Evolutionary conservation across 2,113 vertebrate genomes (phyloP).

Genomic region (Paraplagusia blochii): DNA sequence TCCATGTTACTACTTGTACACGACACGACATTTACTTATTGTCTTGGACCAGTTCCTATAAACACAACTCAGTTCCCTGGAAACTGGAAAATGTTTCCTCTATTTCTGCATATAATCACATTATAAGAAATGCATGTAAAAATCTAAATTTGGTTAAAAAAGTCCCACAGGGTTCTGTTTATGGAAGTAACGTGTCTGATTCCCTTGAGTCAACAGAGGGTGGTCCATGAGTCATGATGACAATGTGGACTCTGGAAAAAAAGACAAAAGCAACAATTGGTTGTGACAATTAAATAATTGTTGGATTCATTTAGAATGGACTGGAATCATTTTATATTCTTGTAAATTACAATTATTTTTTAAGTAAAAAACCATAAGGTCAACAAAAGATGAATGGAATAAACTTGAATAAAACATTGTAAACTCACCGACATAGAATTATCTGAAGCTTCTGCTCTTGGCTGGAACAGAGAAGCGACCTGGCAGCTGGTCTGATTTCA

Average conservation of each 20-base stretch:
- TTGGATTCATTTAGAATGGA: too few relatives aligned
- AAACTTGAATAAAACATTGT: background rate
- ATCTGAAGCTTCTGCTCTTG: constrained; percentile 2
- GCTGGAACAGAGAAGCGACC: constrained; percentile 12
- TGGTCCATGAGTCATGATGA: constrained; percentile 40
- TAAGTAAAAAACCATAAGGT: too few relatives aligned
- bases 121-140: constrained; percentile 6
- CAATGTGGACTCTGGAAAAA: constrained; percentile 12
- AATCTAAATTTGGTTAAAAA: constrained; percentile 40
- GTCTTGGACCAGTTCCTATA: background rate
- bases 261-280: constrained; percentile 15
- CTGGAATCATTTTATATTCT: too few relatives aligned
- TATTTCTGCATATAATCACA: constrained; percentile 10
- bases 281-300: background rate
- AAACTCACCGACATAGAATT: constrained; percentile 17
- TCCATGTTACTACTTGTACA: too few relatives aligned
- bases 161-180: constrained; percentile 21
- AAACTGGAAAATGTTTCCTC: background rate
- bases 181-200: constrained; percentile 20
- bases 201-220: constrained; percentile 53
- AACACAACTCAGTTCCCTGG: background rate
- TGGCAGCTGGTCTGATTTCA: constrained; percentile 1
- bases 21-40: background rate
- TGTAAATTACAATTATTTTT: too few relatives aligned
- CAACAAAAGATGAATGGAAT: too few relatives aligned